Base-by-base conservation (phyloP, 2,888 invertebrate species). In the Carterocephalus palaemon region DNA sequence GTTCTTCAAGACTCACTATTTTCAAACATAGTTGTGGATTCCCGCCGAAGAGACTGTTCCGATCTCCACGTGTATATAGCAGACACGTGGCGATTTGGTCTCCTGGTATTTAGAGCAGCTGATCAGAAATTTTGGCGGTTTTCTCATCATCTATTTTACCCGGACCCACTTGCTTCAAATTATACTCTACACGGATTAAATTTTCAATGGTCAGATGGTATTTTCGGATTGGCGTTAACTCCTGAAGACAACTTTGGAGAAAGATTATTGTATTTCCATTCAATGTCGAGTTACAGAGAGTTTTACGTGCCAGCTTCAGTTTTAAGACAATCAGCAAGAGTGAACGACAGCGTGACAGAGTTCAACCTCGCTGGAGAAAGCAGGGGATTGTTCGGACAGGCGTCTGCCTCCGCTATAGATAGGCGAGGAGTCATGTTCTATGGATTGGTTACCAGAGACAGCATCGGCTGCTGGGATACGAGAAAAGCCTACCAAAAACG, bases 161-260 rank as follows among this genome's bases (percentile, higher is more conserved):
- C 93, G 0, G 93, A 93, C 59, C 93, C 93, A 0, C 62, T 93
- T 1, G 92, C 93, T 1, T 89, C 93, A 0, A 90, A 92, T 57
- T 95, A 92, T 62, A 91, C 92, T 46, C 75, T 95, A 0, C 92
- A 93, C 51, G 93, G 92, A 1, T 62, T 94, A 0, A 91, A 92
- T 52, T 95, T 94, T 62, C 92, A 94, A 61, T 95, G 94, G 95
- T 86, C 92, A 4, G 95, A 95, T 62, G 95, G 95, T 0, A 88
- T 95, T 12, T 94, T 95, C 61, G 93, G 93, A 0, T 74, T 94
- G 54, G 90, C 93, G 0, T 63, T 94, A 29, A 90, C 92, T n/a
- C 90, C 92, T 2, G 64, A 79, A 1, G 63, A 80, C 39, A 60
- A 75, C 28, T 67, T 72, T 8, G 65, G 77, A 10, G 92, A 94